Evolutionary conservation across 2,797 vertebrate species (phyloP).

Genomic region (Characodon lateralis): DNA sequence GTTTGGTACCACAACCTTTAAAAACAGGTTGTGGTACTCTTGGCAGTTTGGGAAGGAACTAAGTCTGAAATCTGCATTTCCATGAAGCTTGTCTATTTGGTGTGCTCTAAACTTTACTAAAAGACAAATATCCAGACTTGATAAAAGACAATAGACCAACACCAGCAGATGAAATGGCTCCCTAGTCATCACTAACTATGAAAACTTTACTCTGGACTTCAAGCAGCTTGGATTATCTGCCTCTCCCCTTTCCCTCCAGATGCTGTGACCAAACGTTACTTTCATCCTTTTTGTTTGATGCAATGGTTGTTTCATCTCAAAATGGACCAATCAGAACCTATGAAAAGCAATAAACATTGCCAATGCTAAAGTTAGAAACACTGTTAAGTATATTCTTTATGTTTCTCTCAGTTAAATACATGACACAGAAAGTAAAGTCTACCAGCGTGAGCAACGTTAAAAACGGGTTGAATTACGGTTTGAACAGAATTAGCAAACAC

Average conservation of each 20-base stretch:
- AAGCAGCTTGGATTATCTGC: not conserved
- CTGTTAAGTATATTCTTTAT: conserved; percentile 22
- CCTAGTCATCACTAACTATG: not conserved
- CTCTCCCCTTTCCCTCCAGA: not conserved
- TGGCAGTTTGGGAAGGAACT: not conserved
- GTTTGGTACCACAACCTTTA: too few relatives aligned
- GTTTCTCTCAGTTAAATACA: conserved; percentile 37
- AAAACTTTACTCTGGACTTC: not conserved
- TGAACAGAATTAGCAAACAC: conserved; percentile 15
- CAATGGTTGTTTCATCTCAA: conserved; percentile 12
- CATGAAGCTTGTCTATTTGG: not conserved
- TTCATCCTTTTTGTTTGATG: too few relatives aligned
- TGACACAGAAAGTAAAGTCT: conserved; percentile 13
- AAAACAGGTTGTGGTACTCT: not conserved
- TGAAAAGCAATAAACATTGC: not conserved
- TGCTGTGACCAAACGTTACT: not conserved
- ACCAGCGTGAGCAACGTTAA: not conserved
- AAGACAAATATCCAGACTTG: too few relatives aligned
- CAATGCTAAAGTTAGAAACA: conserved; percentile 23
- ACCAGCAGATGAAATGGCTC: not conserved
- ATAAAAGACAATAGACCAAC: not conserved
- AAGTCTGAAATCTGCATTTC: not conserved
- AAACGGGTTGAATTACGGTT: conserved; percentile 5
- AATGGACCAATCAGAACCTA: conserved; percentile 4
- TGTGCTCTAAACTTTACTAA: too few relatives aligned